phyloP scores from a whole-genome alignment of 2,888 invertebrate genomes.

The Fragum whitleyi region DNA sequence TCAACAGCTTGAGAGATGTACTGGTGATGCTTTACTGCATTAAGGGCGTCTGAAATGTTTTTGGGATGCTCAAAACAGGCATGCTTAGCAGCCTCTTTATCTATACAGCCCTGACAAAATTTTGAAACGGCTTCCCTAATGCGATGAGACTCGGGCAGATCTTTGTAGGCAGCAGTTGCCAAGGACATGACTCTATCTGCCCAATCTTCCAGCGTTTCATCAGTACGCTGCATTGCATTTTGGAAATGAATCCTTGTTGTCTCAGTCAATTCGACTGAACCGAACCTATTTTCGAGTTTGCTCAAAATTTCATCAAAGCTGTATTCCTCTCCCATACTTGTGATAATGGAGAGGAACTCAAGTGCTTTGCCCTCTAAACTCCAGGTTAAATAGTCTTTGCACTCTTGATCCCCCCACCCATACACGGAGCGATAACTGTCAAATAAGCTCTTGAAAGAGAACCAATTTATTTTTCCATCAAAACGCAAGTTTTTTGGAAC shows the following conservation, averaged over 20 bases:
- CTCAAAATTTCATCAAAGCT: conserved; percentile 1
- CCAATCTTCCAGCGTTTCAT: conserved; percentile 32
- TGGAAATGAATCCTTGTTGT: conserved; percentile 25
- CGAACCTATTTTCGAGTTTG: conserved; percentile 17
- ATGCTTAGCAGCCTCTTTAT: conserved; percentile 44
- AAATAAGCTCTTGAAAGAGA: conserved; percentile 12
- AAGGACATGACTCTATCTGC: conserved; percentile 37
- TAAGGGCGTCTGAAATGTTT: conserved; percentile 30
- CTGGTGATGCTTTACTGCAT: conserved; percentile 40
- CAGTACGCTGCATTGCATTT: conserved; percentile 15
- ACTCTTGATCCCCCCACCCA: conserved; percentile 17
- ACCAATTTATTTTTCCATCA: conserved; percentile 19
- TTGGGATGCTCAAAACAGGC: conserved; percentile 37
- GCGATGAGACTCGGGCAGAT: conserved; percentile 36
- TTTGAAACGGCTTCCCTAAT: conserved; percentile 36
- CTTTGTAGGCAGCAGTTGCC: conserved; percentile 45
- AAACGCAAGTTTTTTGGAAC: conserved; percentile 14
- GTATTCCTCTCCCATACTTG: neutral
- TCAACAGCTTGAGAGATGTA: conserved; percentile 41
- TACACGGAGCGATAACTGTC: conserved; percentile 10
- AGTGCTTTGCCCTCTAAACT: too few species aligned
- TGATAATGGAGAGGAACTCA: conserved; percentile 17
- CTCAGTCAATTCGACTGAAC: conserved; percentile 19
- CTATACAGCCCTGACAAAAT: conserved; percentile 52
- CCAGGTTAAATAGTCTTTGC: too few species aligned